Evolutionary conservation across 2,888 invertebrate species (phyloP).

Genomic region (Campoplex nolae): DNA sequence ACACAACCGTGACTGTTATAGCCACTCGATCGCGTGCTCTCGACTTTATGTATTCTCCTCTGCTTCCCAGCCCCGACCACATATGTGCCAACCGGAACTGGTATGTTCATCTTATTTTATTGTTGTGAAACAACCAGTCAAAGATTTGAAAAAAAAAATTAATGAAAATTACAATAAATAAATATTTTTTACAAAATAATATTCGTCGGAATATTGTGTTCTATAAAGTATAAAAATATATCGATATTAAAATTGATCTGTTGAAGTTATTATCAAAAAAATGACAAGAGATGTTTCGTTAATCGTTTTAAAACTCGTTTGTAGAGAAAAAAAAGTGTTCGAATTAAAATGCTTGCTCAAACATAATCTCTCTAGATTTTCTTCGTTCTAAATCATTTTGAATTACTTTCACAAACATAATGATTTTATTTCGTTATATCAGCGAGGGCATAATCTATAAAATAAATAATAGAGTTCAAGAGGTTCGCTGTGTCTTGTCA

Average conservation of each 20-base stretch:
- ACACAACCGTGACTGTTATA: slow-evolving; percentile 35
- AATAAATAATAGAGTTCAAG: background rate
- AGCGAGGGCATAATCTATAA: background rate
- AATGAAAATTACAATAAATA: background rate
- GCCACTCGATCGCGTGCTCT: slow-evolving; percentile 53
- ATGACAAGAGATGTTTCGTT: background rate
- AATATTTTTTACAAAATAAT: background rate
- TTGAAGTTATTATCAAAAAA: too few species aligned
- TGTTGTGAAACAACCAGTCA: background rate
- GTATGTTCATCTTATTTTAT: slow-evolving; percentile 3
- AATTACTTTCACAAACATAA: background rate
- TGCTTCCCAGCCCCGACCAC: slow-evolving; percentile 3
- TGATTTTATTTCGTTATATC: background rate
- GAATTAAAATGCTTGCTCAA: background rate
- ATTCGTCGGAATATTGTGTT: too few species aligned
- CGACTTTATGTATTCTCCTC: slow-evolving; percentile 36
- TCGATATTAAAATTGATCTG: too few species aligned
- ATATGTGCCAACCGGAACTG: slow-evolving; percentile 15
- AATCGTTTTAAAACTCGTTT: background rate
- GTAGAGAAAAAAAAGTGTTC: background rate
- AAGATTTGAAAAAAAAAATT: background rate
- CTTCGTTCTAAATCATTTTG: background rate
- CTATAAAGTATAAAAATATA: too few species aligned
- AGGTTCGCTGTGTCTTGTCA: slow-evolving; percentile 20
- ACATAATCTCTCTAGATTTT: background rate